A percentile compares a stretch with the other conserved stretches of the same genome.
phyloP scores from a whole-genome alignment of 64 coral and sea anemone genomes.

The Acropora yongei region DNA sequence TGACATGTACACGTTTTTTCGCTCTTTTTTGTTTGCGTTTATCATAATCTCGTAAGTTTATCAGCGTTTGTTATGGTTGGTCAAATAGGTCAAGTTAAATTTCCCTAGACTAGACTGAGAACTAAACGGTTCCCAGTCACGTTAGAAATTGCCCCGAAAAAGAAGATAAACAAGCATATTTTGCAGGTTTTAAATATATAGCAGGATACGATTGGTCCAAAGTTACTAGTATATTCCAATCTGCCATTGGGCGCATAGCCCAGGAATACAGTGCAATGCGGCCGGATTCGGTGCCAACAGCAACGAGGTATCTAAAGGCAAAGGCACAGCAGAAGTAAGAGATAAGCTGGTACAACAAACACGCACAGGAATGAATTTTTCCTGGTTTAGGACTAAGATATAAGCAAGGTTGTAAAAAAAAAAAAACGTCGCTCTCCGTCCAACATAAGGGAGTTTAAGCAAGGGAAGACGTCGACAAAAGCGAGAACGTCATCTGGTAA shows the following conservation, averaged over 20 bases:
- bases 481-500: too few species aligned
- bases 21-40: too few species aligned
- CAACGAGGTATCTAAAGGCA: conserved; percentile 65
- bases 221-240: conserved; percentile 16
- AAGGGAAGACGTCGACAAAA: too few species aligned
- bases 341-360: background rate
- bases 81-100: too few species aligned
- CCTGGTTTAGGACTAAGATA: too few species aligned
- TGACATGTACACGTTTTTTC: too few species aligned
- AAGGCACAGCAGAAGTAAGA: background rate
- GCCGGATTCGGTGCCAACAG: conserved; percentile 77
- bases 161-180: background rate
- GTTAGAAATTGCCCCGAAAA: background rate
- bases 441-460: too few species aligned
- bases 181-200: background rate
- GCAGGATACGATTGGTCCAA: conserved; percentile 54
- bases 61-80: too few species aligned
- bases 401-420: too few species aligned
- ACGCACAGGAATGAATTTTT: too few species aligned
- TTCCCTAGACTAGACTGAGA: background rate
- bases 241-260: background rate
- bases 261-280: conserved; percentile 79
- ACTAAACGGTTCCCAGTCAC: background rate
- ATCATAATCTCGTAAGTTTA: too few species aligned
- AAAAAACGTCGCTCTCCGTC: too few species aligned